phyloP scores from a whole-genome alignment of 2,888 invertebrate genomes.

The Dryomyza anilis region DNA sequence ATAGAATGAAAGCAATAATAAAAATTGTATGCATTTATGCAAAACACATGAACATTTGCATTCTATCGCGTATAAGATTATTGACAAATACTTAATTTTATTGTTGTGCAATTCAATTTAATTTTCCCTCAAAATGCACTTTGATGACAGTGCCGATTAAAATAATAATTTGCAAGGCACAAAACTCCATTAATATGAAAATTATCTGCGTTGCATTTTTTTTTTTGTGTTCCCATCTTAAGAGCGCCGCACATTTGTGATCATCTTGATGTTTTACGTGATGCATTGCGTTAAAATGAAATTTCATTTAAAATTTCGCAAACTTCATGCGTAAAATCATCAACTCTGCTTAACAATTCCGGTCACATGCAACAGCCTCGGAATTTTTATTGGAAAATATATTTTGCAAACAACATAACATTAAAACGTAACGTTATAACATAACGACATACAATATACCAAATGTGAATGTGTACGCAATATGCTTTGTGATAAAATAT shows the following conservation, averaged over 20 bases:
- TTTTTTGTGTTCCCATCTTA: not conserved
- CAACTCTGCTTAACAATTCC: conserved; percentile 32
- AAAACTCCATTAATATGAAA: not conserved
- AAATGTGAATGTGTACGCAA: not conserved
- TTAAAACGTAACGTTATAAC: conserved; percentile 1
- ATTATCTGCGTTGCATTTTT: not conserved
- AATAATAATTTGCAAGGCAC: no score
- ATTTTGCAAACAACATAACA: conserved; percentile 22
- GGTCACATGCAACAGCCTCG: conserved; percentile 35
- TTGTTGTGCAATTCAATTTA: no score
- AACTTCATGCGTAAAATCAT: no score
- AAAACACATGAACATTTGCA: no score
- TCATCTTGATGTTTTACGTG: not conserved
- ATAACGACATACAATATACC: not conserved
- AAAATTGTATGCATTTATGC: no score
- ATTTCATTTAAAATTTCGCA: not conserved
- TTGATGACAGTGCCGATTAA: no score
- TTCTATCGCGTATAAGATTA: no score
- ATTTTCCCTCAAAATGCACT: no score
- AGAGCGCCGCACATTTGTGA: not conserved
- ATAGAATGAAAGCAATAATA: no score
- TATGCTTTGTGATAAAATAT: not conserved
- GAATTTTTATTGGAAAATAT: conserved; percentile 39
- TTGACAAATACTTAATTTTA: no score
- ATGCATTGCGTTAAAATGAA: not conserved